Percentiles rank a stretch among this genome's conserved stretches.
Evolutionary conservation across 2,888 invertebrate genomes (phyloP).

Genomic region (Halocaridina rubra): DNA sequence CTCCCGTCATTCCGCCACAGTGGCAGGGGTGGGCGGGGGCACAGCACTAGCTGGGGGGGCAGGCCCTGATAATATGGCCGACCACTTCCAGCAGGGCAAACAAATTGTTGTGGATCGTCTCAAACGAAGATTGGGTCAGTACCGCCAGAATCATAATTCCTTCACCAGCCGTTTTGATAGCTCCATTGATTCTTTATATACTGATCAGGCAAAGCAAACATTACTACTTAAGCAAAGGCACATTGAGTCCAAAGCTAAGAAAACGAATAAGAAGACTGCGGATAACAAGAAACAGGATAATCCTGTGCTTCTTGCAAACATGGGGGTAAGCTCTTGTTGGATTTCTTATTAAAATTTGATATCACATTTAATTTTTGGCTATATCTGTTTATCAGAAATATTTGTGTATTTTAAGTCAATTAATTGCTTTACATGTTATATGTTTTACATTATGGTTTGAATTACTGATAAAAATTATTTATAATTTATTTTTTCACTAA

Average conservation of each 20-base stretch:
- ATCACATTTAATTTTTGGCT: too few relatives aligned
- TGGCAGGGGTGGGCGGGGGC: constrained; percentile 61
- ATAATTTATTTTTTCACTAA: neutral
- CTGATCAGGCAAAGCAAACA: constrained; percentile 91
- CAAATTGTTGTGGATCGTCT: constrained; percentile 87
- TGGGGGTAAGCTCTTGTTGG: constrained; percentile 64
- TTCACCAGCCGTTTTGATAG: constrained; percentile 90
- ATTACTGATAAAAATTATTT: too few relatives aligned
- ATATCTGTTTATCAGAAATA: too few relatives aligned
- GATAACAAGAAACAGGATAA: constrained; percentile 75
- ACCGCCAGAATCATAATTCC: constrained; percentile 86
- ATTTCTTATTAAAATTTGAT: too few relatives aligned
- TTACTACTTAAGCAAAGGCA: constrained; percentile 87
- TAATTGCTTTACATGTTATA: too few relatives aligned
- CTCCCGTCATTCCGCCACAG: constrained; percentile 56
- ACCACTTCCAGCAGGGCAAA: constrained; percentile 61
- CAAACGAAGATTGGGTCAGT: constrained; percentile 85
- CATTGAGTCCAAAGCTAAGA: constrained; percentile 90
- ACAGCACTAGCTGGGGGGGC: constrained; percentile 56
- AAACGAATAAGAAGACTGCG: constrained; percentile 79
- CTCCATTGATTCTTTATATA: constrained; percentile 86
- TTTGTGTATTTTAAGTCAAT: too few relatives aligned
- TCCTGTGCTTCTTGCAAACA: constrained; percentile 41
- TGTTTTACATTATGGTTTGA: too few relatives aligned
- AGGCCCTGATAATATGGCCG: constrained; percentile 63